Conservation (phyloP, 2,888 invertebrate genomes). For the Amphipoea oculea region DNA sequence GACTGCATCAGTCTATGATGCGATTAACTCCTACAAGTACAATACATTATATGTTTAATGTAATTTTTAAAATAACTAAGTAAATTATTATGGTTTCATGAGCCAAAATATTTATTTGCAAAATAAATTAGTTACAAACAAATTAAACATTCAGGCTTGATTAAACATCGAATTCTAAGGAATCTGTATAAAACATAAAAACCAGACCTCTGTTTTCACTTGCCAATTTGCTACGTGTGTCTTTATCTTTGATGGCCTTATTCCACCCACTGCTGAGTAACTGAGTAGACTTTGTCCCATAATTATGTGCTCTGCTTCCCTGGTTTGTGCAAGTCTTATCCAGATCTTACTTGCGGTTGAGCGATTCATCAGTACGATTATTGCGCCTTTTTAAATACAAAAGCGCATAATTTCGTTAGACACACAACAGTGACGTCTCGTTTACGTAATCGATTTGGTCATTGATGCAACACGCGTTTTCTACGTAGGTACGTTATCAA, state of each 20-base stretch:
- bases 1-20: constrained; percentile 23
- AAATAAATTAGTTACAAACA: background rate
- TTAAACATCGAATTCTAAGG: background rate
- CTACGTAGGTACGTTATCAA: constrained; percentile 43
- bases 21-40: constrained; percentile 7
- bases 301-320: background rate
- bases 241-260: no score
- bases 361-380: constrained; percentile 3
- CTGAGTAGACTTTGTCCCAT: background rate
- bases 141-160: background rate
- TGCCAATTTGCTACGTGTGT: background rate
- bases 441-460: constrained; percentile 43
- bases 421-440: constrained; percentile 27
- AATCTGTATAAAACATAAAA: background rate
- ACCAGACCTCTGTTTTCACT: background rate
- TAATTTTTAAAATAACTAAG: background rate
- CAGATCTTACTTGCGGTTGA: constrained; percentile 1
- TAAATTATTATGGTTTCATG: no score
- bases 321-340: background rate
- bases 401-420: constrained; percentile 9
- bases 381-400: constrained; percentile 2
- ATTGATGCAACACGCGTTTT: constrained; percentile 34
- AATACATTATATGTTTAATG: background rate
- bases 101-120: background rate
- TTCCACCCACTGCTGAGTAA: background rate